phyloP scores from a whole-genome alignment of 2,888 invertebrate genomes.

The Pseudoips prasinana region DNA sequence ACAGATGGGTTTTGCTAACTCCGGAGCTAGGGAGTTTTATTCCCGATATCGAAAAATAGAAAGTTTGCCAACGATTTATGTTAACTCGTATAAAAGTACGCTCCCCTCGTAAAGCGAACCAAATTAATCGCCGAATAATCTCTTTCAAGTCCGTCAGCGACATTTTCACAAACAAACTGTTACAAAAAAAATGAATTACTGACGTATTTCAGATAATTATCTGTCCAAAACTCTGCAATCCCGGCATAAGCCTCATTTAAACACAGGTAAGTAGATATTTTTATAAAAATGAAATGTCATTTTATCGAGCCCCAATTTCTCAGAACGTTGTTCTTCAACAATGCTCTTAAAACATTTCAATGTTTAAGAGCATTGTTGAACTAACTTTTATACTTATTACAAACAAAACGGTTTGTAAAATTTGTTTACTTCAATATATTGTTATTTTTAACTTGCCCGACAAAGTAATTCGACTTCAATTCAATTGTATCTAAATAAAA shows the following conservation, averaged over 20 bases:
- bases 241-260: neutral
- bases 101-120: constrained; percentile 6
- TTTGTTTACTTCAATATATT: too few species aligned
- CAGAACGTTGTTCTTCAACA: constrained; percentile 3
- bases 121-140: constrained; percentile 13
- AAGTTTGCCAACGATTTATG: constrained; percentile 4
- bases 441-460: too few species aligned
- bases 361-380: too few species aligned
- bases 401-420: too few species aligned
- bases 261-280: neutral
- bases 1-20: constrained; percentile 26
- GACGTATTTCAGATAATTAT: neutral
- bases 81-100: neutral
- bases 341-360: too few species aligned
- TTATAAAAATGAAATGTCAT: constrained; percentile 10
- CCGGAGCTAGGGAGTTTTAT: constrained; percentile 11
- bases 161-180: constrained; percentile 10
- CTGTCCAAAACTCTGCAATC: neutral
- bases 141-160: constrained; percentile 8
- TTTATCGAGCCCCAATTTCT: constrained; percentile 5
- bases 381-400: too few species aligned
- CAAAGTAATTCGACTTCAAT: too few species aligned
- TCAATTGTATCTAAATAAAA: too few species aligned
- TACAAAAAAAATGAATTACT: constrained; percentile 7
- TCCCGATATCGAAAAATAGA: constrained; percentile 7